phyloP scores from a whole-genome alignment of 2,113 vertebrate genomes.

The Megaceryle torquata region DNA sequence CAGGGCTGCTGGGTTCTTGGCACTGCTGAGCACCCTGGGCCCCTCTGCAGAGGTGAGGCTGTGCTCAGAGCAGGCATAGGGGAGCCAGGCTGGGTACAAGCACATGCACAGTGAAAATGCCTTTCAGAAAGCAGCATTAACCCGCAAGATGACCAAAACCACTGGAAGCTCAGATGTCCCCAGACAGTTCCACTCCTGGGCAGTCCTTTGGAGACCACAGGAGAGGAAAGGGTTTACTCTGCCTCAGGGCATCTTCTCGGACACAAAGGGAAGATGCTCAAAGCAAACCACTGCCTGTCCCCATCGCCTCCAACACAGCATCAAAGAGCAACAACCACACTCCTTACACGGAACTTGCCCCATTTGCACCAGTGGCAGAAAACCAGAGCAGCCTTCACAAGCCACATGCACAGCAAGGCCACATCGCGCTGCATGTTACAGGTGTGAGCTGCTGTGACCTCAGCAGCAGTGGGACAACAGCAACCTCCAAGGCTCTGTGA shows the following conservation, averaged over 20 bases:
- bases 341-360: rapidly evolving
- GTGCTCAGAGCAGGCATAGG: too few species aligned
- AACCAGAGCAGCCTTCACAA: rapidly evolving
- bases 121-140: neutral
- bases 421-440: rapidly evolving
- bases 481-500: neutral
- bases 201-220: neutral
- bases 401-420: rapidly evolving
- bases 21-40: neutral
- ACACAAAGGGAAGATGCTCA: rapidly evolving
- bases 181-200: neutral
- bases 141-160: neutral
- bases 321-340: rapidly evolving
- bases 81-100: neutral
- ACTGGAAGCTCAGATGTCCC: neutral
- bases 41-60: neutral
- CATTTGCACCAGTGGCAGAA: rapidly evolving
- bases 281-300: rapidly evolving
- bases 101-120: rapidly evolving
- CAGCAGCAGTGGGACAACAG: neutral
- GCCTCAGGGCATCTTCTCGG: too few species aligned
- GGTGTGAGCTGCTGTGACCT: rapidly evolving
- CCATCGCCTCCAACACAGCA: neutral
- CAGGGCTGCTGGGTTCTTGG: neutral
- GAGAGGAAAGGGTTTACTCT: neutral